Evolutionary conservation across 2,113 vertebrate species (phyloP).

Genomic region (Clarias gariepinus): DNA sequence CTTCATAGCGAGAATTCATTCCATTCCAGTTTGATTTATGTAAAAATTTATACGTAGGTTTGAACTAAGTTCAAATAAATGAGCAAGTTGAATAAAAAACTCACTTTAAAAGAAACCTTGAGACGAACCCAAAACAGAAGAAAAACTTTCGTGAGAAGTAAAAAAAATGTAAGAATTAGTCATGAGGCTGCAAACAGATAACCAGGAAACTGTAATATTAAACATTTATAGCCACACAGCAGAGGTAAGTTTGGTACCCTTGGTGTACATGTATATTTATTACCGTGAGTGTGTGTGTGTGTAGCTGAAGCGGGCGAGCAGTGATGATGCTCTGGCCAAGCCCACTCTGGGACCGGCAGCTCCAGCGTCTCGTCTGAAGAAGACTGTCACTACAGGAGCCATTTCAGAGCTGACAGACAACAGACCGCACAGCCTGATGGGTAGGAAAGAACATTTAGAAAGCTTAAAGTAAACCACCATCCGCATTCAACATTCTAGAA

Average conservation of each 20-base stretch:
- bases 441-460: constrained; percentile 65
- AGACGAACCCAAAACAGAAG: background rate
- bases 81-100: background rate
- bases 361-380: constrained; percentile 80
- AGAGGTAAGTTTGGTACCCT: background rate
- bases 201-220: background rate
- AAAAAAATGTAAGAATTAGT: background rate
- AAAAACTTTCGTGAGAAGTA: background rate
- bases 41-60: background rate
- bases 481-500: background rate
- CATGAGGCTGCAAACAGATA: background rate
- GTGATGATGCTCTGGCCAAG: constrained; percentile 88
- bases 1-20: background rate
- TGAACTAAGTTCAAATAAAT: background rate
- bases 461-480: background rate
- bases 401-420: constrained; percentile 86
- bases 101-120: background rate
- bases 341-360: constrained; percentile 67
- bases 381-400: constrained; percentile 86
- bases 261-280: background rate
- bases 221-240: background rate
- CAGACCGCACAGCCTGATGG: constrained; percentile 75
- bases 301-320: constrained; percentile 92
- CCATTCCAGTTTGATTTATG: background rate
- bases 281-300: background rate